phyloP scores from a whole-genome alignment of 2,113 vertebrate species.

The Bos javanicus region DNA sequence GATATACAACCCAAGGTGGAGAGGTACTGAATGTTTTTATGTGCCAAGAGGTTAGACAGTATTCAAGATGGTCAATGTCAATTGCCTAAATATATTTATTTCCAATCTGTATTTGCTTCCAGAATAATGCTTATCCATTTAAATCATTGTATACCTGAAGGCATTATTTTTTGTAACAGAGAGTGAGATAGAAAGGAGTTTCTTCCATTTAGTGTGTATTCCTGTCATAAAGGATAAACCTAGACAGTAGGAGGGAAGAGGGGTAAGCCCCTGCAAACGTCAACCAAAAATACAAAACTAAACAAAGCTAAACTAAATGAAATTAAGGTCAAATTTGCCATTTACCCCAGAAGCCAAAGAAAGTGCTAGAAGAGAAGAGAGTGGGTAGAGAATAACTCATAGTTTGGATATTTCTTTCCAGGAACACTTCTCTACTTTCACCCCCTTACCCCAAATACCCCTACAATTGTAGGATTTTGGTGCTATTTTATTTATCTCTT shows the following conservation, averaged over 20 bases:
- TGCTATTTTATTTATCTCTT: neutral
- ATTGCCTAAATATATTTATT: neutral
- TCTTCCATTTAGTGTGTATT: neutral
- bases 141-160: neutral
- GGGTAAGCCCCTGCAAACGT: neutral
- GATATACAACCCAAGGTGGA: neutral
- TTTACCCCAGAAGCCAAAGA: neutral
- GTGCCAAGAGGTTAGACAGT: neutral
- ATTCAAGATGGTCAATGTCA: neutral
- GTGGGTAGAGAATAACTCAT: neutral
- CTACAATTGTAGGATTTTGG: neutral
- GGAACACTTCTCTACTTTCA: neutral
- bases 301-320: neutral
- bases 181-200: neutral
- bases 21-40: neutral
- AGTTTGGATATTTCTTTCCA: neutral
- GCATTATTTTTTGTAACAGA: neutral
- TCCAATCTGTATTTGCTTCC: neutral
- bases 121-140: neutral
- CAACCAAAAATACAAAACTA: neutral
- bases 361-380: neutral
- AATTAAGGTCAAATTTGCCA: neutral
- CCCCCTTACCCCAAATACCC: rapidly evolving
- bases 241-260: neutral
- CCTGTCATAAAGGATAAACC: neutral